phyloP scores from a whole-genome alignment of 2,797 vertebrate species.

The Rhyacichthys aspro region DNA sequence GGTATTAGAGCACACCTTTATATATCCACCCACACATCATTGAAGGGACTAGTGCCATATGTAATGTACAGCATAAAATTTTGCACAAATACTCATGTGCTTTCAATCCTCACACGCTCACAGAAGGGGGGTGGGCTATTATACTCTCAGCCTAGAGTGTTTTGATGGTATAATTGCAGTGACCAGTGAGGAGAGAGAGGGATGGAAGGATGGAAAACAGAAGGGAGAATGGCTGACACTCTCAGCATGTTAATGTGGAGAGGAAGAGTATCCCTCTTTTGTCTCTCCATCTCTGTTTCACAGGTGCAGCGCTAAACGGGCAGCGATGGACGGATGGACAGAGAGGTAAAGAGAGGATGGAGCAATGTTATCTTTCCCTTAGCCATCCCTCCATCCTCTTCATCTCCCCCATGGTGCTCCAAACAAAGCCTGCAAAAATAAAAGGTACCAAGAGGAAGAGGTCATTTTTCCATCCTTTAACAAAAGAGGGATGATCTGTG shows the following conservation, averaged over 20 bases:
- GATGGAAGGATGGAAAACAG: constrained; percentile 72
- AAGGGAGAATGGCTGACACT: constrained; percentile 79
- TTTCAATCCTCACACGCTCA: constrained; percentile 51
- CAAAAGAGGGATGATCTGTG: constrained; percentile 81
- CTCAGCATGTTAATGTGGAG: constrained; percentile 83
- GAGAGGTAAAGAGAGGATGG: constrained; percentile 59
- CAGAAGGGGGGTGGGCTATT: constrained; percentile 76
- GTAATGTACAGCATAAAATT: constrained; percentile 60
- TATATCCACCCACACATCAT: constrained; percentile 62
- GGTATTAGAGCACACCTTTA: constrained; percentile 32
- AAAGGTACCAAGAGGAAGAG: constrained; percentile 61
- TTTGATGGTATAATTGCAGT: constrained; percentile 87
- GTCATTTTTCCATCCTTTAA: constrained; percentile 69
- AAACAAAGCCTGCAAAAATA: constrained; percentile 58
- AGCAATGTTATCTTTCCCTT: constrained; percentile 65
- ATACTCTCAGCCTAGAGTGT: constrained; percentile 87
- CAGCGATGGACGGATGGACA: constrained; percentile 23
- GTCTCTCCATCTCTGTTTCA: constrained; percentile 75
- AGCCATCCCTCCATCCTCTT: constrained; percentile 70
- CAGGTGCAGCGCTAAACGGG: constrained; percentile 73
- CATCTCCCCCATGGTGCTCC: constrained; percentile 60
- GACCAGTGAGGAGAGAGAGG: constrained; percentile 80
- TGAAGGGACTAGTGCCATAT: not conserved
- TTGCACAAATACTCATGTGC: constrained; percentile 61
- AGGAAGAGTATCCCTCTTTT: constrained; percentile 56